Base-by-base conservation (phyloP, 2,113 vertebrate species). In the Puffinus mauretanicus region DNA sequence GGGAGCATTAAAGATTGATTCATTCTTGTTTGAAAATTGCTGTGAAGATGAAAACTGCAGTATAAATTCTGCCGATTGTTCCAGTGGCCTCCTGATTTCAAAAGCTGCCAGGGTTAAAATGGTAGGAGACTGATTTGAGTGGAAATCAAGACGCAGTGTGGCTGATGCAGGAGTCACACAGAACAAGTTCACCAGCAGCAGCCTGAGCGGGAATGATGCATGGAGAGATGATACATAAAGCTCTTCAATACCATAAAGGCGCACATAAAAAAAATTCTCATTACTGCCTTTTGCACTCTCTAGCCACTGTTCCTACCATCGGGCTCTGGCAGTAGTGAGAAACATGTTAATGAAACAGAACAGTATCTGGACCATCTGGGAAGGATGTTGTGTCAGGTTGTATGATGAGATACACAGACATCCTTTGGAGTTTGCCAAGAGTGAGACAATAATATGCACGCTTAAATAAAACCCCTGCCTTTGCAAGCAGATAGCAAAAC, bases 41-140 rank as follows among this genome's bases (percentile, higher is more conserved):
- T 86, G 81, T 86, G 89, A 93, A 95, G 84, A 82, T 71, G 71
- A 94, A 96, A 95, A 93, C 42, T 34, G 55, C 64, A 42, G 38
- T 67, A 77, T 93, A 88, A 97, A 94, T 94, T 89, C 89, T 91
- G 67, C 55, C 49, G 88, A 49, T 95, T 97, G 84, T 96, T 96
- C 91, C 94, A 86, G 49, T 44, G 49, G 89, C 54, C 91, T 94
- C 75, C 65, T 83, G 84, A 91, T 93, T 93, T 96, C 94, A 95
- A 95, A 96, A 75, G 58, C 75, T 95, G 70, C 46, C 42, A 34
- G 75, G 77, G 70, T 91, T 91, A 91, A 87, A 94, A 88, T 73
- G n/a, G 57, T 62, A 72, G 86, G 71, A 88, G 67, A 80, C 62
- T 73, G 86, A 93, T 94, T 95, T 87, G 94, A 94, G 86, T 62